Conservation (phyloP, 2,888 invertebrate genomes). For the Noctua janthe region DNA sequence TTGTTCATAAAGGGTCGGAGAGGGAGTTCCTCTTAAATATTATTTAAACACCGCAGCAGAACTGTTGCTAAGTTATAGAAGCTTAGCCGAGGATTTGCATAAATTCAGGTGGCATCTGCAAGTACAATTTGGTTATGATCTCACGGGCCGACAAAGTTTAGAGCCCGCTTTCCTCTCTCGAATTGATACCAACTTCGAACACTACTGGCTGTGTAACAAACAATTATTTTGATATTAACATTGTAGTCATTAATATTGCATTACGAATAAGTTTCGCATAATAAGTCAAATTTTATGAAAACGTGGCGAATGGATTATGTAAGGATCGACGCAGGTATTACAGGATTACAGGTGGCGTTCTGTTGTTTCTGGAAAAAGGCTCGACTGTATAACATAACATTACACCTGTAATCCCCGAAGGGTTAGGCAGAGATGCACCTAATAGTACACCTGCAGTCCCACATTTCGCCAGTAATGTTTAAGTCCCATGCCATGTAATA, state of each 20-base stretch:
- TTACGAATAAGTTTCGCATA: background rate
- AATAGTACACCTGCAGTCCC: background rate
- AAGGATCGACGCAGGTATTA: background rate
- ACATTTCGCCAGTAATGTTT: background rate
- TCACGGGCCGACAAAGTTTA: conserved; percentile 65
- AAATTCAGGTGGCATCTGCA: conserved; percentile 79
- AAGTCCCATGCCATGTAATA: background rate
- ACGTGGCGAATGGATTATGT: background rate
- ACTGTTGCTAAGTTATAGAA: conserved; percentile 72
- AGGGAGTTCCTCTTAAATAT: conserved; percentile 52
- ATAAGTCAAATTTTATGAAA: background rate
- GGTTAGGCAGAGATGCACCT: background rate
- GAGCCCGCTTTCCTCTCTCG: conserved; percentile 27
- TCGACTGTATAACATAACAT: background rate
- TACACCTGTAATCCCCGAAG: too few species aligned
- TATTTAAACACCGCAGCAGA: conserved; percentile 68
- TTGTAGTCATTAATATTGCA: background rate
- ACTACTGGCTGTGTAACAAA: conserved; percentile 6
- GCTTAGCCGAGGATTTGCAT: conserved; percentile 76
- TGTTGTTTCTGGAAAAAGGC: background rate
- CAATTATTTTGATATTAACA: conserved; percentile 15
- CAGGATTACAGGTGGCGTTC: background rate
- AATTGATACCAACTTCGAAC: conserved; percentile 48
- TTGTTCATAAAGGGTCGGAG: conserved; percentile 37
- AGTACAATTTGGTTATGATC: conserved; percentile 76